phyloP scores from a whole-genome alignment of 2,888 invertebrate genomes.

The Drosophila lacicola region DNA sequence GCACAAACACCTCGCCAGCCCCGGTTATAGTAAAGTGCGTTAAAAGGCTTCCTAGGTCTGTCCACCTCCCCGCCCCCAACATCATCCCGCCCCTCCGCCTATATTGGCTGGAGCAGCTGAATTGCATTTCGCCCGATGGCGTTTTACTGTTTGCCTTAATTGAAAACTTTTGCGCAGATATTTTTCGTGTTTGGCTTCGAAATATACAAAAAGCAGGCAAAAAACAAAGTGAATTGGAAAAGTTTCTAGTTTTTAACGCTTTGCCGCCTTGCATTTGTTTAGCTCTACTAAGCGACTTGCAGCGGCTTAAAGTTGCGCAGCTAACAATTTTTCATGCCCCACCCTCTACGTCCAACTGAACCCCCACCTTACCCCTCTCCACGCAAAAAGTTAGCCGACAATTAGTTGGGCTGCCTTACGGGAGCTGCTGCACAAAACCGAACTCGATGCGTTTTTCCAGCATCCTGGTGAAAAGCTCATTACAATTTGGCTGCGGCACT shows the following conservation, averaged over 20 bases:
- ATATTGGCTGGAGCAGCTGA: conserved; percentile 3
- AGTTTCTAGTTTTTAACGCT: conserved; percentile 76
- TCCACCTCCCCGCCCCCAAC: not conserved
- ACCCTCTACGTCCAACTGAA: too few species aligned
- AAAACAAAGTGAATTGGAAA: conserved; percentile 70
- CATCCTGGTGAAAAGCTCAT: conserved; percentile 34
- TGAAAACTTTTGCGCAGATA: conserved; percentile 73
- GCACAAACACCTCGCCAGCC: conserved; percentile 53
- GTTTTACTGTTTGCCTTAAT: conserved; percentile 74
- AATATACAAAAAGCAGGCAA: conserved; percentile 38
- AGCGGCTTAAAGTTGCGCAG: conserved; percentile 56
- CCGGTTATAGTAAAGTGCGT: conserved; percentile 38
- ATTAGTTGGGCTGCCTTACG: conserved; percentile 52
- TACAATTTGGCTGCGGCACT: conserved; percentile 33
- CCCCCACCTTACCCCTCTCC: not conserved
- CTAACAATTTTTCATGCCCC: conserved; percentile 18
- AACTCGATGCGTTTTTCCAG: conserved; percentile 20
- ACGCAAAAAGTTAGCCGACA: conserved; percentile 58
- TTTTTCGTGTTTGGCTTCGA: conserved; percentile 62
- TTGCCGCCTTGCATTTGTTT: conserved; percentile 74
- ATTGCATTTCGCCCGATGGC: conserved; percentile 57
- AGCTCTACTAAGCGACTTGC: conserved; percentile 52
- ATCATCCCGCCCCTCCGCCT: not conserved
- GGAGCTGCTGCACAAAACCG: conserved; percentile 6
- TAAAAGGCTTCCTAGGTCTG: conserved; percentile 54